Evolutionary conservation across 1,140 invertebrate genomes (phyloP).

Genomic region (Listronotus oregonensis): DNA sequence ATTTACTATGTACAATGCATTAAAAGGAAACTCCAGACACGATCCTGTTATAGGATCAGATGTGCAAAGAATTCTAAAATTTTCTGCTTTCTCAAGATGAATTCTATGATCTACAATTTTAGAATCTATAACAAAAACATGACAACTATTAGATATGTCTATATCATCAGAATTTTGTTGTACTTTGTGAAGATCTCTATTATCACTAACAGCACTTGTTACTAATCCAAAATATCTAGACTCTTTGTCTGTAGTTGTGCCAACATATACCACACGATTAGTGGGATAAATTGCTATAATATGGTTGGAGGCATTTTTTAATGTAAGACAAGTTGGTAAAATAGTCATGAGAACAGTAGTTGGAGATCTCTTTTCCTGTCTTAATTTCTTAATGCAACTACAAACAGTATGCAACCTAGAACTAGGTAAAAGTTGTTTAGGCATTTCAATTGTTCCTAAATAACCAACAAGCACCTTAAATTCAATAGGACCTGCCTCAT

Average conservation of each 20-base stretch:
- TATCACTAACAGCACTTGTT: conserved; percentile 71
- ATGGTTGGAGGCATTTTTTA: conserved; percentile 72
- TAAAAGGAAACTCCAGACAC: conserved; percentile 88
- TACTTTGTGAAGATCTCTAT: conserved; percentile 37
- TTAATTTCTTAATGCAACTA: conserved; percentile 85
- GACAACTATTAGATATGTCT: conserved; percentile 83
- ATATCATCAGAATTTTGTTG: conserved; percentile 54
- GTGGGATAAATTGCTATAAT: conserved; percentile 83
- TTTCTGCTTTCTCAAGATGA: conserved; percentile 75
- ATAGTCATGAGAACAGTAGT: conserved; percentile 86
- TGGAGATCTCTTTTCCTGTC: conserved; percentile 87
- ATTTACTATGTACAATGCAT: conserved; percentile 84
- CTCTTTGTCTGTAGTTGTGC: conserved; percentile 87
- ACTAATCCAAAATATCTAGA: conserved; percentile 91
- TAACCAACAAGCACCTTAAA: conserved; percentile 90
- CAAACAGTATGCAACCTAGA: conserved; percentile 73
- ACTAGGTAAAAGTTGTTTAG: conserved; percentile 78
- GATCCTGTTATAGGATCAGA: conserved; percentile 64
- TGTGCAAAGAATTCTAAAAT: conserved; percentile 80
- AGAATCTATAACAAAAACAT: conserved; percentile 92
- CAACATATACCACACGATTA: conserved; percentile 85
- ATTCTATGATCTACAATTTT: conserved; percentile 80
- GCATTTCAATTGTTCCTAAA: conserved; percentile 94
- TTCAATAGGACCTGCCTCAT: conserved; percentile 67
- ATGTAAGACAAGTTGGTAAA: conserved; percentile 74